A percentile compares a stretch with the other conserved stretches of the same genome.
phyloP scores from a whole-genome alignment of 2,888 invertebrate genomes.

The Griposia aprilina region DNA sequence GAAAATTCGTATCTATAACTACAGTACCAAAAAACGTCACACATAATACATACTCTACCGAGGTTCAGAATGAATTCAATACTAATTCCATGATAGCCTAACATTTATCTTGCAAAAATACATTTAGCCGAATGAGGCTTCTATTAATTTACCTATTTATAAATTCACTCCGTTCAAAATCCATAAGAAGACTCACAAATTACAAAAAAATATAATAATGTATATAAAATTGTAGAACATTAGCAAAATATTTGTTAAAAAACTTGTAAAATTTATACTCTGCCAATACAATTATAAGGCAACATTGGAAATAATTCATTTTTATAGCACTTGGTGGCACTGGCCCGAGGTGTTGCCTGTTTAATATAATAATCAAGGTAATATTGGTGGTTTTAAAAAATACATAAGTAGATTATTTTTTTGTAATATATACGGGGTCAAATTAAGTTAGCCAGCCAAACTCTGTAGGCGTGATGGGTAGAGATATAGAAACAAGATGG shows the following conservation, averaged over 20 bases:
- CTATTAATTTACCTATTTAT: constrained; percentile 9
- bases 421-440: not conserved
- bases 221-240: constrained; percentile 54
- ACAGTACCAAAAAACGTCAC: constrained; percentile 4
- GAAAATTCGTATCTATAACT: not conserved
- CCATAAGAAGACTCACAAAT: constrained; percentile 44
- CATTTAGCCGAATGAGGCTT: constrained; percentile 39
- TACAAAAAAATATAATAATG: constrained; percentile 10
- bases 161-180: constrained; percentile 39
- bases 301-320: constrained; percentile 31
- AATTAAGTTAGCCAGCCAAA: not conserved
- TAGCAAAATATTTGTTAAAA: constrained; percentile 56
- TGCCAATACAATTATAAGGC: constrained; percentile 46
- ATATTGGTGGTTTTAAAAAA: not conserved
- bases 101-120: constrained; percentile 47
- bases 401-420: not conserved
- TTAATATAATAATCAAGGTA: not conserved
- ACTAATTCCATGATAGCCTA: constrained; percentile 5
- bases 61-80: constrained; percentile 10
- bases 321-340: not conserved
- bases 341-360: not conserved
- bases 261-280: constrained; percentile 29
- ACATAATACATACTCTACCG: not conserved
- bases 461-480: not conserved
- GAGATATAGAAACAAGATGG: too few species aligned